Evolutionary conservation across 1,140 invertebrate genomes (phyloP).

Genomic region (Cheumatopsyche charites): DNA sequence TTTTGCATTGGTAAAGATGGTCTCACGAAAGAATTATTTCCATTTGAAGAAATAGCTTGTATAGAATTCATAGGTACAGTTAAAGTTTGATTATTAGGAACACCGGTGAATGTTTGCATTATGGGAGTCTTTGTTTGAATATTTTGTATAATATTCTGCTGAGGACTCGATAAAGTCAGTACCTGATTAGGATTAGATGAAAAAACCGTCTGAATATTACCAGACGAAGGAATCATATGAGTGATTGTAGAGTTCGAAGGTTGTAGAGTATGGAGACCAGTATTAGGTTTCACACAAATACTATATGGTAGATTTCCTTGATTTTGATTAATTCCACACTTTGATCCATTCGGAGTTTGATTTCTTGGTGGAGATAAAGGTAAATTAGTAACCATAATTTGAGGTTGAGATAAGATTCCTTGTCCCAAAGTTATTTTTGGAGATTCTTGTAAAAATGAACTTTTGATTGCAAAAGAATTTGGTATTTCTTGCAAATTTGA

Average conservation of each 20-base stretch:
- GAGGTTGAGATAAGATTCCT: conserved; percentile 56
- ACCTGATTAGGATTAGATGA: conserved; percentile 61
- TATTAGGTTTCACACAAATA: conserved; percentile 60
- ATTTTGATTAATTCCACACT: conserved; percentile 39
- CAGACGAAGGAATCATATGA: conserved; percentile 56
- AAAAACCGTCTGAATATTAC: conserved; percentile 58
- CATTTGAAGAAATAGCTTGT: conserved; percentile 56
- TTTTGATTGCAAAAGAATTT: conserved; percentile 36
- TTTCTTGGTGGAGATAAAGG: conserved; percentile 57
- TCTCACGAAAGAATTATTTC: conserved; percentile 40
- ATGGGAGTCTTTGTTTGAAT: conserved; percentile 57
- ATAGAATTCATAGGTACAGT: conserved; percentile 59
- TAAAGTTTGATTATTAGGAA: conserved; percentile 59
- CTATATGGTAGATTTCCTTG: conserved; percentile 54
- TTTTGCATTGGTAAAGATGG: conserved; percentile 41
- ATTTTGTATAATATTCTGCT: conserved; percentile 54
- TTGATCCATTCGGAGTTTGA: conserved; percentile 48
- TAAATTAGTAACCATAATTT: conserved; percentile 61
- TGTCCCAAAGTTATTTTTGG: conserved; percentile 41
- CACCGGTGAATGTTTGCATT: conserved; percentile 58
- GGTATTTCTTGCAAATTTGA: conserved; percentile 25
- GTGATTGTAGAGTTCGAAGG: conserved; percentile 55
- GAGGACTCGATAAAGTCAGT: conserved; percentile 58
- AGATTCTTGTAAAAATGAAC: conserved; percentile 25
- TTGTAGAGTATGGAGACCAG: conserved; percentile 58